Percentiles rank a stretch among this genome's conserved stretches.
phyloP scores from a whole-genome alignment of 2,113 vertebrate genomes.

The Scatophagus argus region DNA sequence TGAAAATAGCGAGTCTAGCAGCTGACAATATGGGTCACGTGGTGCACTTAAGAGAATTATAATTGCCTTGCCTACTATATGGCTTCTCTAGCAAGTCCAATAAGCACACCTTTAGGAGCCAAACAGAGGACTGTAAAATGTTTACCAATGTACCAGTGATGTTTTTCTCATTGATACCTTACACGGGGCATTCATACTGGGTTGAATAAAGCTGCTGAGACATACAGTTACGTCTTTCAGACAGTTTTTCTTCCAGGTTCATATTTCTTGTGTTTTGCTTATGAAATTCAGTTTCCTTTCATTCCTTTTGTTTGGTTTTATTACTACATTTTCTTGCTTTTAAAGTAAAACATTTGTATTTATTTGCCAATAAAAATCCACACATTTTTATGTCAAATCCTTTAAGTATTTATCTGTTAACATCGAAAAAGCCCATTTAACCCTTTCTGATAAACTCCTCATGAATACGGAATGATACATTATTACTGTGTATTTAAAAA shows the following conservation, averaged over 20 bases:
- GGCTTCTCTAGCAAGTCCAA: neutral
- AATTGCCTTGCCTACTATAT: conserved; percentile 33
- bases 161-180: neutral
- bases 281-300: neutral
- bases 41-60: conserved; percentile 15
- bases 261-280: neutral
- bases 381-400: neutral
- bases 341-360: neutral
- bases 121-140: neutral
- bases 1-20: conserved; percentile 33
- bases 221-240: too few relatives aligned
- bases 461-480: conserved; percentile 3
- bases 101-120: neutral
- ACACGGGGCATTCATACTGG: neutral
- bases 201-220: neutral
- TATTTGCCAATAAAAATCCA: neutral
- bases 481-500: conserved; percentile 10
- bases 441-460: neutral
- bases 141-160: neutral
- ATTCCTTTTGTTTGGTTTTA: neutral
- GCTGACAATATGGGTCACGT: conserved; percentile 37
- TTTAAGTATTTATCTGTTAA: neutral
- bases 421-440: neutral
- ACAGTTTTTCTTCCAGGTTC: too few relatives aligned
- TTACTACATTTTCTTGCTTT: neutral